These are phyloP conservation scores for Drosophila sordidula DNA, from an alignment of 2,888 invertebrate species.

Conservation along the genomic window DNA sequence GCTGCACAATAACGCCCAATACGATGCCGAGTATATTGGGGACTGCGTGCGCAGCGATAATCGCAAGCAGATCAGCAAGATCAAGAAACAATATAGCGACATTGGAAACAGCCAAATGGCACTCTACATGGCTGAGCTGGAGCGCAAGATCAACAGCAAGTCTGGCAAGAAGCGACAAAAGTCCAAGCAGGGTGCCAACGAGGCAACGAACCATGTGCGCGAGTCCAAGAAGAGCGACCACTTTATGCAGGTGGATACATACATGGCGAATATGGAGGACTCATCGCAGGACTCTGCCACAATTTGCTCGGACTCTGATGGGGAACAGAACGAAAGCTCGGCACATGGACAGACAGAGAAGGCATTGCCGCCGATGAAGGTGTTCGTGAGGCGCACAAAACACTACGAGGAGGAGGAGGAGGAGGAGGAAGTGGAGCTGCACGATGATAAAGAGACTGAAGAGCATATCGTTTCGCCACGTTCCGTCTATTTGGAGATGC, in stretches of 20 bases:
- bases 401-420: slow-evolving; percentile 22
- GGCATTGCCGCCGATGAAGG: slow-evolving; percentile 37
- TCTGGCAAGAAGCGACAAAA: slow-evolving; percentile 47
- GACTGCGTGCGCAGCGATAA: slow-evolving; percentile 36
- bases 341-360: slow-evolving; percentile 10
- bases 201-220: not conserved
- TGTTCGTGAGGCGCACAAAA: slow-evolving; percentile 51
- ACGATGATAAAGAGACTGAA: slow-evolving; percentile 20
- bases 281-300: slow-evolving; percentile 15
- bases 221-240: slow-evolving; percentile 5
- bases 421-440: slow-evolving; percentile 11
- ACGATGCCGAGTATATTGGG: slow-evolving; percentile 36
- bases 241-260: slow-evolving; percentile 41
- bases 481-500: slow-evolving; percentile 35
- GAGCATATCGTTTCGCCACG: slow-evolving; percentile 50
- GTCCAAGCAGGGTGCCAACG: slow-evolving; percentile 11
- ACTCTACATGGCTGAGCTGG: slow-evolving; percentile 52
- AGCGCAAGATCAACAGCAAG: slow-evolving; percentile 50
- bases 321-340: slow-evolving; percentile 26
- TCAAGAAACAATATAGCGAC: slow-evolving; percentile 28
- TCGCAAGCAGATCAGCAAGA: slow-evolving; percentile 22
- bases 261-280: slow-evolving; percentile 44
- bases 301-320: slow-evolving; percentile 43
- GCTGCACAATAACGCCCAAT: slow-evolving; percentile 5
- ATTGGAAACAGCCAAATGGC: slow-evolving; percentile 43